These are phyloP conservation scores for Potamilus streckersoni DNA, from an alignment of 1,140 invertebrate genomes.

Conservation along the genomic window DNA sequence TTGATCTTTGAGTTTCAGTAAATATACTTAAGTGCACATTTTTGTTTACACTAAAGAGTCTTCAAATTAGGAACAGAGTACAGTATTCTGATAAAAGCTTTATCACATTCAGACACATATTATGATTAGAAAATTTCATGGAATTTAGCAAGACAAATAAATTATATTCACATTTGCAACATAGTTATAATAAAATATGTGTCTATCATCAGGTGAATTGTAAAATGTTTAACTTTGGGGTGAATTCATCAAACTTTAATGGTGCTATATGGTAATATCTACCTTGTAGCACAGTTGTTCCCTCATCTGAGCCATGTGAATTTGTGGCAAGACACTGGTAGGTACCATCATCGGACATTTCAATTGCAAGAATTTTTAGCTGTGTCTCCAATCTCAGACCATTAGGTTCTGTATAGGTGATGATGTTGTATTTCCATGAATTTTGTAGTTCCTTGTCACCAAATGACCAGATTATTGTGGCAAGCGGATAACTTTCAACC, in stretches of 20 bases:
- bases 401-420: constrained; percentile 5
- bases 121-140: too few relatives aligned
- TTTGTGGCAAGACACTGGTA: constrained; percentile 16
- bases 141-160: too few relatives aligned
- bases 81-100: too few relatives aligned
- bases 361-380: constrained; percentile 7
- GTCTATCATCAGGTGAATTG: too few relatives aligned
- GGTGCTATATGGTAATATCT: background rate
- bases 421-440: constrained; percentile 3
- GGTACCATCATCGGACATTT: constrained; percentile 8
- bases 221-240: too few relatives aligned
- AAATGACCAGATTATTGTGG: constrained; percentile 6
- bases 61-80: too few relatives aligned
- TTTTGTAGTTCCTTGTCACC: background rate
- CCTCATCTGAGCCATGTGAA: background rate
- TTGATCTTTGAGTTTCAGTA: too few relatives aligned
- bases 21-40: too few relatives aligned
- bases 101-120: too few relatives aligned
- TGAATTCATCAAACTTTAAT: background rate
- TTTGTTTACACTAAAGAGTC: too few relatives aligned
- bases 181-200: too few relatives aligned
- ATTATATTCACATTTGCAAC: too few relatives aligned
- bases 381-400: constrained; percentile 1
- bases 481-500: constrained; percentile 11
- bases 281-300: background rate